phyloP scores from a whole-genome alignment of 2,113 vertebrate species.

The Sclerurus mexicanus region DNA sequence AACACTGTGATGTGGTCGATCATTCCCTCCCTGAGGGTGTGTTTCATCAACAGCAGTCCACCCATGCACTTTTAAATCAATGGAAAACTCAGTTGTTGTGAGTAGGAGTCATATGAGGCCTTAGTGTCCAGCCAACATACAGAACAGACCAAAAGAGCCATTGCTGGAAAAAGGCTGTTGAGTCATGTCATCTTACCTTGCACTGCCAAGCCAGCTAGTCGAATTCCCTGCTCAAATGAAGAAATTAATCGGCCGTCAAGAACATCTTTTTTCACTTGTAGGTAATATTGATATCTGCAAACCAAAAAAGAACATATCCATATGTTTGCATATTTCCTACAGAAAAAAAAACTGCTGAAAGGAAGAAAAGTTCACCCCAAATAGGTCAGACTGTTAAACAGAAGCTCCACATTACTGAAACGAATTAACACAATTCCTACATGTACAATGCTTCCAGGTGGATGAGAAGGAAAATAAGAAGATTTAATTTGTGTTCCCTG shows the following conservation, averaged over 20 bases:
- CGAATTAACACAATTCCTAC: background rate
- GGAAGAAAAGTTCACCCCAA: background rate
- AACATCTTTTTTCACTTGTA: conserved; percentile 96
- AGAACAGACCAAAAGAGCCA: background rate
- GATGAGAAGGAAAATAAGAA: background rate
- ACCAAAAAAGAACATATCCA: background rate
- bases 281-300: conserved; percentile 94
- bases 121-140: background rate
- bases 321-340: background rate
- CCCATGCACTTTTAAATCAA: background rate
- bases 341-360: background rate
- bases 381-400: background rate
- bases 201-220: conserved; percentile 91
- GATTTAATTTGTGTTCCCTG: background rate
- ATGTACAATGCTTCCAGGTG: background rate
- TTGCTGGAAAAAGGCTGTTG: background rate
- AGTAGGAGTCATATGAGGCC: background rate
- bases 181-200: conserved; percentile 78
- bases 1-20: background rate
- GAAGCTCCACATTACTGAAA: background rate
- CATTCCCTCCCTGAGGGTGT: background rate
- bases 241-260: conserved; percentile 87
- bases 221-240: conserved; percentile 87
- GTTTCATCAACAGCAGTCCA: background rate
- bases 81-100: background rate